A percentile compares a stretch with the other conserved stretches of the same genome.
phyloP scores from a whole-genome alignment of 2,888 invertebrate genomes.

The Zygaena filipendulae region DNA sequence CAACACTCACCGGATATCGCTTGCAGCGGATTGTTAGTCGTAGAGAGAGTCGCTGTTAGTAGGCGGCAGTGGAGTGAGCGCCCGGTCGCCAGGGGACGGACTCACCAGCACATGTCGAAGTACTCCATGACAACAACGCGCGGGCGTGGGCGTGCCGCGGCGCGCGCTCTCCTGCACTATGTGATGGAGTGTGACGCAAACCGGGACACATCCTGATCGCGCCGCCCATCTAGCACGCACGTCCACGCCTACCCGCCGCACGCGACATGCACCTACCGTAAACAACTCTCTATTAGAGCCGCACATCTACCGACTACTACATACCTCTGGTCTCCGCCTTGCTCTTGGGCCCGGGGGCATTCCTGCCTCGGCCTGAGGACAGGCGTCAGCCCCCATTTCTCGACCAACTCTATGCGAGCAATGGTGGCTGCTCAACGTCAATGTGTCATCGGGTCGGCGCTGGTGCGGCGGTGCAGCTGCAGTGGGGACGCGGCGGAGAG shows the following conservation, averaged over 20 bases:
- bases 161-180: slow-evolving; percentile 12
- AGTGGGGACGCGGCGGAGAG: slow-evolving; percentile 44
- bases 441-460: slow-evolving; percentile 60
- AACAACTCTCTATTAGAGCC: slow-evolving; percentile 17
- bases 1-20: slow-evolving; percentile 28
- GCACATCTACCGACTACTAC: slow-evolving; percentile 20
- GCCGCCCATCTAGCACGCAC: too few species aligned
- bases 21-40: slow-evolving; percentile 26
- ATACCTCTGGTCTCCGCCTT: slow-evolving; percentile 79
- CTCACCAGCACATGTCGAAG: slow-evolving; percentile 63
- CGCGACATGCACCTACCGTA: slow-evolving; percentile 19
- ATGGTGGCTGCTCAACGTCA: slow-evolving; percentile 83
- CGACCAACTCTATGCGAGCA: slow-evolving; percentile 97
- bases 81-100: slow-evolving; percentile 18
- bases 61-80: too few species aligned
- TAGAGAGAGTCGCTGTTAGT: slow-evolving; percentile 19
- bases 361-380: slow-evolving; percentile 97
- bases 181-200: slow-evolving; percentile 6
- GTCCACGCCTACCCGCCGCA: too few species aligned
- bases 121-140: slow-evolving; percentile 32
- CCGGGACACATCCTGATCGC: slow-evolving; percentile 17
- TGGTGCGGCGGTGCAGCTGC: slow-evolving; percentile 33
- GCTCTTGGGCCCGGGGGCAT: slow-evolving; percentile 83
- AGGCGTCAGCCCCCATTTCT: slow-evolving; percentile 98
- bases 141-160: slow-evolving; percentile 17